phyloP scores from a whole-genome alignment of 1,140 invertebrate genomes.

The Drosophila lini region DNA sequence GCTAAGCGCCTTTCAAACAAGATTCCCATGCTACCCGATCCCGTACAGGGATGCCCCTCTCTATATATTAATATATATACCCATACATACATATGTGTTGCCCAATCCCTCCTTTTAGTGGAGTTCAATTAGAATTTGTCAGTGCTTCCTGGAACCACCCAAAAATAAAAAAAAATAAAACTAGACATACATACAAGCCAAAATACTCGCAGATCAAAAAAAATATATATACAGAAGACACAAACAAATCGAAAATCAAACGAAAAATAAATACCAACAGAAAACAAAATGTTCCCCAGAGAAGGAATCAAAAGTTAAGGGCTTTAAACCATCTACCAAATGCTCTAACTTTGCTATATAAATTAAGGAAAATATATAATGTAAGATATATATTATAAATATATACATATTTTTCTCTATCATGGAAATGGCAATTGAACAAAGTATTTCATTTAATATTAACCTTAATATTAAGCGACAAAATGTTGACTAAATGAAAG shows the following conservation, averaged over 20 bases:
- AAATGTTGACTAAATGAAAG: background rate
- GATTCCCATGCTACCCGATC: slow-evolving; percentile 2
- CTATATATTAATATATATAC: background rate
- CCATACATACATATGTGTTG: background rate
- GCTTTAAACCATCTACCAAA: no score
- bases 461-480: background rate
- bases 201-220: slow-evolving; percentile 21
- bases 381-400: no score
- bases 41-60: background rate
- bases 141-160: background rate
- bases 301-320: background rate
- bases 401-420: no score
- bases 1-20: slow-evolving; percentile 49
- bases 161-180: background rate
- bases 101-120: slow-evolving; percentile 22
- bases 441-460: background rate
- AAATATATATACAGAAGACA: slow-evolving; percentile 7
- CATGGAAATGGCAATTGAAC: background rate
- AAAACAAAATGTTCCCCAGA: slow-evolving; percentile 16
- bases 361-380: no score
- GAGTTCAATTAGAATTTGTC: slow-evolving; percentile 51
- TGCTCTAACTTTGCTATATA: background rate
- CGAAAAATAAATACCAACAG: slow-evolving; percentile 29
- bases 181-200: slow-evolving; percentile 1
- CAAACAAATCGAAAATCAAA: slow-evolving; percentile 37